These are phyloP conservation scores for Lithobates pipiens DNA, from an alignment of 2,797 vertebrate species.

Conservation along the genomic window DNA sequence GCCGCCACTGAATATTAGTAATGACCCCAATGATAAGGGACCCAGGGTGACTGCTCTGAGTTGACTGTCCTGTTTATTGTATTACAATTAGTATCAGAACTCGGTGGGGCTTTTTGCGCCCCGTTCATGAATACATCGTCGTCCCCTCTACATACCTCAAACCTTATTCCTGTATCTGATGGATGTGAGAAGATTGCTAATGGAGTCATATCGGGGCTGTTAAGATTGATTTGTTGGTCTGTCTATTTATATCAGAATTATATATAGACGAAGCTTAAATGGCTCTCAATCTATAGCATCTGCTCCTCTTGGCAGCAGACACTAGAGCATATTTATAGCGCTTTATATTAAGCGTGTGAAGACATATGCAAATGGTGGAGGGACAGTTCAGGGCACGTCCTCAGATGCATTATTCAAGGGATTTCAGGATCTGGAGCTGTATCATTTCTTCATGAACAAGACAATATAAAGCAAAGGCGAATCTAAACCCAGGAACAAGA, in stretches of 20 bases:
- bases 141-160: neutral
- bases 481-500: too few species aligned
- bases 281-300: conserved; percentile 49
- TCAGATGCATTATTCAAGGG: conserved; percentile 42
- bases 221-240: conserved; percentile 40
- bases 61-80: too few species aligned
- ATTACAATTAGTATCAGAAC: too few species aligned
- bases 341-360: conserved; percentile 48
- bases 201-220: conserved; percentile 26
- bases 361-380: conserved; percentile 41
- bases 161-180: neutral
- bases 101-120: neutral
- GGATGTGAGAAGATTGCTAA: neutral
- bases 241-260: conserved; percentile 34
- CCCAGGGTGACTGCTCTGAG: too few species aligned
- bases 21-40: too few species aligned
- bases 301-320: conserved; percentile 48
- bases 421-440: conserved; percentile 1
- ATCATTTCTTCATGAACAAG: conserved; percentile 18
- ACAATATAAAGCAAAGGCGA: neutral
- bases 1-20: too few species aligned
- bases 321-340: conserved; percentile 40
- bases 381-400: conserved; percentile 40
- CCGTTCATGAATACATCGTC: neutral
- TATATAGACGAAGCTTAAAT: conserved; percentile 44